Conservation (phyloP, 1,140 invertebrate species). For the Drosophila willistoni region DNA sequence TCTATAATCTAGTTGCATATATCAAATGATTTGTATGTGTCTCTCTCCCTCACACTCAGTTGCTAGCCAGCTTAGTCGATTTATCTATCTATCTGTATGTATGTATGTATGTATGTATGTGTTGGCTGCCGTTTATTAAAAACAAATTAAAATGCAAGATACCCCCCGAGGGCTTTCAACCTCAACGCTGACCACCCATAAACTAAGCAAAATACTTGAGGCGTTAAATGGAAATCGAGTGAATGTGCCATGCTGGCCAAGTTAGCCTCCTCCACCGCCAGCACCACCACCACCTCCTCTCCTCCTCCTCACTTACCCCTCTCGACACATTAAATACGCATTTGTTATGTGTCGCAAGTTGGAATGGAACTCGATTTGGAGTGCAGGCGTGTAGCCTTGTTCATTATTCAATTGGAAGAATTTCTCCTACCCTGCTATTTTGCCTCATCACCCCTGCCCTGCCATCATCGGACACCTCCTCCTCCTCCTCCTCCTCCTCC, state of each 20-base stretch:
- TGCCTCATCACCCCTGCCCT: background rate
- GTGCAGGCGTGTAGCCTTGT: conserved; percentile 51
- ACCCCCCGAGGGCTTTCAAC: conserved; percentile 65
- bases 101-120: conserved; percentile 1
- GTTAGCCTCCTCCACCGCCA: background rate
- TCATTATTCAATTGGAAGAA: conserved; percentile 67
- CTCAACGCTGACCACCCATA: conserved; percentile 76
- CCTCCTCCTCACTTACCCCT: conserved; percentile 27
- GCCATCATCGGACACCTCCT: background rate
- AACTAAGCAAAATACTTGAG: conserved; percentile 66
- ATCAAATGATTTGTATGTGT: conserved; percentile 42
- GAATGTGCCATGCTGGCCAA: conserved; percentile 26
- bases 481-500: background rate
- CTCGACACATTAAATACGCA: conserved; percentile 78
- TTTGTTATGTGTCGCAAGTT: conserved; percentile 75
- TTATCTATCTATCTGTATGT: background rate
- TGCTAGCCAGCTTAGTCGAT: background rate
- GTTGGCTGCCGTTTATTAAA: conserved; percentile 69
- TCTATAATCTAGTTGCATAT: conserved; percentile 76
- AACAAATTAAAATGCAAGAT: conserved; percentile 75
- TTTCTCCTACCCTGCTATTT: conserved; percentile 22
- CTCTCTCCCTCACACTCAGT: background rate
- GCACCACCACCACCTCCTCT: background rate
- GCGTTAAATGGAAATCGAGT: conserved; percentile 76
- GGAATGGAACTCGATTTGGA: conserved; percentile 43